phyloP scores from a whole-genome alignment of 2,797 vertebrate genomes.

The Galagoides demidoff region DNA sequence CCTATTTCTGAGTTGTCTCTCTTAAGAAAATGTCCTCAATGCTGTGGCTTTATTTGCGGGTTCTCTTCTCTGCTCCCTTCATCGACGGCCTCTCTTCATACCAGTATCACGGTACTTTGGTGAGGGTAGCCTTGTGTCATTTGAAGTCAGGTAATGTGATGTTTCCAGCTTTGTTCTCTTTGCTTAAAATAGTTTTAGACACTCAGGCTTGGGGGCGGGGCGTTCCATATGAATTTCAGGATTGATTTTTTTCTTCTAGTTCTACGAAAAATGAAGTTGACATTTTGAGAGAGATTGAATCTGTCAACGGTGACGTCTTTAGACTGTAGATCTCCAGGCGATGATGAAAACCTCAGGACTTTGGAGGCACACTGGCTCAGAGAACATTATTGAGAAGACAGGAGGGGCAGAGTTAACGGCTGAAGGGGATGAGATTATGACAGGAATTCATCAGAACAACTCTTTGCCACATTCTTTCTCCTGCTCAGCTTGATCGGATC shows the following conservation, averaged over 20 bases:
- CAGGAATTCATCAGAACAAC: fast-evolving
- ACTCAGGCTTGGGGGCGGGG: neutral
- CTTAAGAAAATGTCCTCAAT: neutral
- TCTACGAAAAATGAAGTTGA: neutral
- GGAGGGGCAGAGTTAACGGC: fast-evolving
- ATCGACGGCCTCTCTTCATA: neutral
- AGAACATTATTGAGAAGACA: neutral
- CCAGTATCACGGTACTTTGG: neutral
- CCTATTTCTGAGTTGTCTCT: neutral
- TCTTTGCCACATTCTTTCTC: neutral
- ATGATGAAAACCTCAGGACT: neutral
- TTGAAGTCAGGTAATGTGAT: neutral
- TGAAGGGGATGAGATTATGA: neutral
- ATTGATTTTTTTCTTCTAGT: neutral
- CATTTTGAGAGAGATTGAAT: neutral
- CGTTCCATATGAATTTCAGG: neutral
- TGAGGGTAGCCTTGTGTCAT: neutral
- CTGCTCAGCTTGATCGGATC: neutral
- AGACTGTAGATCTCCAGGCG: constrained; percentile 6
- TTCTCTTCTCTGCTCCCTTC: neutral
- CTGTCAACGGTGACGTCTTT: neutral
- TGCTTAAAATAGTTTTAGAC: neutral
- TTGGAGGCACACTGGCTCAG: neutral
- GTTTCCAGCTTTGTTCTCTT: neutral
- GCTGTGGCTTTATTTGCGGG: neutral